A percentile compares a stretch with the other conserved stretches of the same genome.
Conservation (phyloP, 2,113 vertebrate genomes). For the Cinclus mexicanus region DNA sequence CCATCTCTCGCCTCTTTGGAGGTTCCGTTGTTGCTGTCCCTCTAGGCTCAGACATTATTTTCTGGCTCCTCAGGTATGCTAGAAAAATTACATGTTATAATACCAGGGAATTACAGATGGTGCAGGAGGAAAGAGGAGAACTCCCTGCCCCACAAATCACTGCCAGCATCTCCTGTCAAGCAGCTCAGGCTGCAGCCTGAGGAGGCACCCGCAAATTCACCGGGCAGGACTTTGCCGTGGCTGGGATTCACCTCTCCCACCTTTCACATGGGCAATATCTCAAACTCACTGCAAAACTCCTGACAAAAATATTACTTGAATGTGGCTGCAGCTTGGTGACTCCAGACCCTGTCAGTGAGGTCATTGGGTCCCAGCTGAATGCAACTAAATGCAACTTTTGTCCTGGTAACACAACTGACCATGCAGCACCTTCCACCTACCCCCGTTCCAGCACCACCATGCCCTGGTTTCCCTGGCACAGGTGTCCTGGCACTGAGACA, state of each 20-base stretch:
- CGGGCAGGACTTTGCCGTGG: fast-evolving
- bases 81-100: neutral
- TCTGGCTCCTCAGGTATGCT: neutral
- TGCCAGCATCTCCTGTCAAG: neutral
- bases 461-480: neutral
- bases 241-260: neutral
- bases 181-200: neutral
- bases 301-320: fast-evolving
- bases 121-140: neutral
- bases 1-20: neutral
- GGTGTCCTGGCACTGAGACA: neutral
- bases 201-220: neutral
- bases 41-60: neutral
- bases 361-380: fast-evolving
- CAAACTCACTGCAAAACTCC: neutral
- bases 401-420: fast-evolving
- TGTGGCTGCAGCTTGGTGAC: neutral
- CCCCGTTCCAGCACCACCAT: neutral
- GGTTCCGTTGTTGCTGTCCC: neutral
- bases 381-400: neutral
- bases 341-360: fast-evolving
- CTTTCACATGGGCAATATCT: fast-evolving
- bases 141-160: neutral
- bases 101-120: neutral
- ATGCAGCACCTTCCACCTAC: fast-evolving